Evolutionary conservation across 1,140 invertebrate species (phyloP).

Genomic region (Pararge aegeria): DNA sequence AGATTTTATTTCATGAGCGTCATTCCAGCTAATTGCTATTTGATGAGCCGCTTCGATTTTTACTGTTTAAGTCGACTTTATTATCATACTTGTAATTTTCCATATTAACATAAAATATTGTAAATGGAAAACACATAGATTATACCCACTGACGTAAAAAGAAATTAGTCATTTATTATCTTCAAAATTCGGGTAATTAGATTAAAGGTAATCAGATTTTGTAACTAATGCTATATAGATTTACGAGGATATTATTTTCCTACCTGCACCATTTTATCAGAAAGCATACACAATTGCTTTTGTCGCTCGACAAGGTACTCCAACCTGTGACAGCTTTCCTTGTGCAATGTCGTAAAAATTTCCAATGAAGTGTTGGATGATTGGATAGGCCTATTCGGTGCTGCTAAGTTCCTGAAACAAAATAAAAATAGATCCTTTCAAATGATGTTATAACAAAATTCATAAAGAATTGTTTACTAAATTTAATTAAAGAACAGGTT

Average conservation of each 20-base stretch:
- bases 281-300: slow-evolving; percentile 80
- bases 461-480: not conserved
- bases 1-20: slow-evolving; percentile 28
- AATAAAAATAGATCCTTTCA: slow-evolving; percentile 11
- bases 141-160: no score
- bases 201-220: no score
- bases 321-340: slow-evolving; percentile 81
- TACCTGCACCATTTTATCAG: slow-evolving; percentile 79
- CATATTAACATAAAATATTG: no score
- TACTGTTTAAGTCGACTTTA: slow-evolving; percentile 1
- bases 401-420: slow-evolving; percentile 63
- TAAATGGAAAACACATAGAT: no score
- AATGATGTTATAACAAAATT: not conserved
- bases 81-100: not conserved
- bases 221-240: no score
- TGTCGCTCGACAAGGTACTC: slow-evolving; percentile 81
- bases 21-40: slow-evolving; percentile 28
- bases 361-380: slow-evolving; percentile 52
- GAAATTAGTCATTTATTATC: no score
- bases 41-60: slow-evolving; percentile 28
- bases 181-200: no score
- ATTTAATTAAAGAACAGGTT: not conserved
- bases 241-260: no score
- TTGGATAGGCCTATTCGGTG: slow-evolving; percentile 32
- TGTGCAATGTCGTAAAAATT: slow-evolving; percentile 61